A percentile compares a stretch with the other conserved stretches of the same genome.
phyloP scores from a whole-genome alignment of 2,888 invertebrate species.

The Temnothorax ravouxi region DNA sequence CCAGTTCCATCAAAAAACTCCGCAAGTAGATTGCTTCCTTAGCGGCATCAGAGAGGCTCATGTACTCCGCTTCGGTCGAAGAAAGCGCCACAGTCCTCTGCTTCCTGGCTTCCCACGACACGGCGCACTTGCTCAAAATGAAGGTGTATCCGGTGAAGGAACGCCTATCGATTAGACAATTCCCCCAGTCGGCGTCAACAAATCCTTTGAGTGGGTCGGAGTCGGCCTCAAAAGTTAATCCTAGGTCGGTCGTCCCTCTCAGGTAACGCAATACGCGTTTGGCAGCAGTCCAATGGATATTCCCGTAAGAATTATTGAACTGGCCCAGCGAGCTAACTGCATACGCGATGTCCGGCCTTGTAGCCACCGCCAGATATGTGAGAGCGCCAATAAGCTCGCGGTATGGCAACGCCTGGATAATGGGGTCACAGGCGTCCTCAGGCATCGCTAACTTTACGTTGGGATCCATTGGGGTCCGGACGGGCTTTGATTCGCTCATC shows the following conservation, averaged over 20 bases:
- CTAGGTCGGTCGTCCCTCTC: rapidly evolving
- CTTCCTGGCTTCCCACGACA: too few species aligned
- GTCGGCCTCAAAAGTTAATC: background rate
- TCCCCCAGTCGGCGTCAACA: too few species aligned
- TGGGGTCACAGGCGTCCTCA: too few species aligned
- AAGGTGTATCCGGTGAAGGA: too few species aligned
- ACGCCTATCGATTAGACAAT: too few species aligned
- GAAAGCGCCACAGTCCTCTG: too few species aligned
- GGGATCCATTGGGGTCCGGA: background rate
- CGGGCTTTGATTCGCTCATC: background rate
- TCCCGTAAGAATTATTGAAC: background rate
- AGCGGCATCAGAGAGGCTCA: too few species aligned
- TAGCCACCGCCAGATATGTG: background rate
- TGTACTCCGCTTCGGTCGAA: too few species aligned
- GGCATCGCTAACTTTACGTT: background rate
- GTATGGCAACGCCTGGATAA: background rate
- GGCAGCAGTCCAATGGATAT: background rate
- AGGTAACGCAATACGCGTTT: background rate
- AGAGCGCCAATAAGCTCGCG: background rate
- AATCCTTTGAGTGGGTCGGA: too few species aligned
- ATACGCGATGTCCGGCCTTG: background rate
- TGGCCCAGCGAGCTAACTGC: background rate
- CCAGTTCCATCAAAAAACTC: too few species aligned
- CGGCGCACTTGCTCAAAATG: too few species aligned
- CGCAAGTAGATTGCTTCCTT: too few species aligned